phyloP scores from a whole-genome alignment of 2,797 vertebrate genomes.

The Melanotaenia boesemani region DNA sequence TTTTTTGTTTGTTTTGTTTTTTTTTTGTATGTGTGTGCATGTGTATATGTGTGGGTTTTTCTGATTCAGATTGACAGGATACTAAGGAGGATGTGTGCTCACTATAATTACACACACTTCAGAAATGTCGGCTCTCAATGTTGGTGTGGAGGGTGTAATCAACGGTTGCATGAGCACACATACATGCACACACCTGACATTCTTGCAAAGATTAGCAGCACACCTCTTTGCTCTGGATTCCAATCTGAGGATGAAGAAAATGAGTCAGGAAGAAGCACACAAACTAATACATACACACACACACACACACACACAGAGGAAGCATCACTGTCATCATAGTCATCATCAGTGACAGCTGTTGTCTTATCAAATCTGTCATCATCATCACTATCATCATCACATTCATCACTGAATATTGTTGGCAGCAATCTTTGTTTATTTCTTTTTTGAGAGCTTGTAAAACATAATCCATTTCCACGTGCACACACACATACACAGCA shows the following conservation, averaged over 20 bases:
- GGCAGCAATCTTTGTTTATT: slow-evolving; percentile 60
- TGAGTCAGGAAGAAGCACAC: slow-evolving; percentile 55
- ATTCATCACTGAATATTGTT: slow-evolving; percentile 52
- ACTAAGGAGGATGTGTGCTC: slow-evolving; percentile 82
- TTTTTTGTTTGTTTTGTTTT: slow-evolving; percentile 59
- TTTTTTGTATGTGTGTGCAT: slow-evolving; percentile 52
- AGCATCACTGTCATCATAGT: slow-evolving; percentile 61
- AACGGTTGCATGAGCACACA: slow-evolving; percentile 57
- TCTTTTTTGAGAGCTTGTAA: slow-evolving; percentile 38
- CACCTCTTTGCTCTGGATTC: slow-evolving; percentile 78
- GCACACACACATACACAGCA: not conserved
- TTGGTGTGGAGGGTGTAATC: slow-evolving; percentile 80
- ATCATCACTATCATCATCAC: slow-evolving; percentile 64
- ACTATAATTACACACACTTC: slow-evolving; percentile 85
- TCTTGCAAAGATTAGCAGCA: slow-evolving; percentile 85
- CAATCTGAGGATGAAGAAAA: slow-evolving; percentile 70
- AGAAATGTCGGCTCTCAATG: slow-evolving; percentile 79
- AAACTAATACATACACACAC: slow-evolving; percentile 20
- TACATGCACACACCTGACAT: slow-evolving; percentile 79
- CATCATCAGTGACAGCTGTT: slow-evolving; percentile 69
- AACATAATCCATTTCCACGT: slow-evolving; percentile 28
- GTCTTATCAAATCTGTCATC: slow-evolving; percentile 72
- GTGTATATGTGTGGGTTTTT: slow-evolving; percentile 68
- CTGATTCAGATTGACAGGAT: slow-evolving; percentile 85
- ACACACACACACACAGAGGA: slow-evolving; percentile 49